A percentile compares a stretch with the other conserved stretches of the same genome.
These are phyloP conservation scores for Lasioglossum morio DNA, from an alignment of 2,888 invertebrate species.

Conservation along the genomic window DNA sequence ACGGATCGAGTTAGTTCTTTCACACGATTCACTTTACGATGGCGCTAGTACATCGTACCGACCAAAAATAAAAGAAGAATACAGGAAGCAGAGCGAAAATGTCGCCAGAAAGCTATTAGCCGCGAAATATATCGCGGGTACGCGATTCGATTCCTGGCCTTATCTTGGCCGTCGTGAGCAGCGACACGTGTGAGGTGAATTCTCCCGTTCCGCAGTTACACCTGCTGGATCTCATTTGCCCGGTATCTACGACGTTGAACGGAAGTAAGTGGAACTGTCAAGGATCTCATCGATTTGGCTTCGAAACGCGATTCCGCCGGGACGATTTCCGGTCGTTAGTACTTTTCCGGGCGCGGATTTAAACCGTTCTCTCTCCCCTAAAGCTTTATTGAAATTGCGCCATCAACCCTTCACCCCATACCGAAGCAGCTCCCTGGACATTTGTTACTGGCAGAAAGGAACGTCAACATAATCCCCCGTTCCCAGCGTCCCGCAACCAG, in stretches of 20 bases:
- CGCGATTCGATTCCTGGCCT: constrained; percentile 27
- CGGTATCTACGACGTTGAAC: constrained; percentile 22
- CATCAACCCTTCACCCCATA: constrained; percentile 16
- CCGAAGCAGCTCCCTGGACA: neutral
- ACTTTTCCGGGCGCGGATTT: constrained; percentile 37
- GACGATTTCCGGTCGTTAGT: constrained; percentile 37
- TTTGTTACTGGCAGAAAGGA: constrained; percentile 20
- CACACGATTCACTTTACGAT: neutral
- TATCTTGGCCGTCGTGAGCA: constrained; percentile 27
- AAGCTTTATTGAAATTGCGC: constrained; percentile 51
- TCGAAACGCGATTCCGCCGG: constrained; percentile 25
- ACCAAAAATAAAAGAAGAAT: neutral
- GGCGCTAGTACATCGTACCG: neutral
- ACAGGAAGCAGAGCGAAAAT: neutral
- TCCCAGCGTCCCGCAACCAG: neutral
- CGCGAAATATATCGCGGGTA: constrained; percentile 5
- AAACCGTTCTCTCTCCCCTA: constrained; percentile 21
- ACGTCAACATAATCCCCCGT: constrained; percentile 20
- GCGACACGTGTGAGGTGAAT: constrained; percentile 36
- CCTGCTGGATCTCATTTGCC: constrained; percentile 40
- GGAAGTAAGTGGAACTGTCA: constrained; percentile 27
- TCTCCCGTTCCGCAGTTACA: constrained; percentile 35
- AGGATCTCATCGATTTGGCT: constrained; percentile 42
- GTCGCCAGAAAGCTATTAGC: constrained; percentile 5
- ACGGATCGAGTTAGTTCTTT: neutral